Conservation (phyloP, 1,140 invertebrate genomes). For the Solenopsis invicta region DNA sequence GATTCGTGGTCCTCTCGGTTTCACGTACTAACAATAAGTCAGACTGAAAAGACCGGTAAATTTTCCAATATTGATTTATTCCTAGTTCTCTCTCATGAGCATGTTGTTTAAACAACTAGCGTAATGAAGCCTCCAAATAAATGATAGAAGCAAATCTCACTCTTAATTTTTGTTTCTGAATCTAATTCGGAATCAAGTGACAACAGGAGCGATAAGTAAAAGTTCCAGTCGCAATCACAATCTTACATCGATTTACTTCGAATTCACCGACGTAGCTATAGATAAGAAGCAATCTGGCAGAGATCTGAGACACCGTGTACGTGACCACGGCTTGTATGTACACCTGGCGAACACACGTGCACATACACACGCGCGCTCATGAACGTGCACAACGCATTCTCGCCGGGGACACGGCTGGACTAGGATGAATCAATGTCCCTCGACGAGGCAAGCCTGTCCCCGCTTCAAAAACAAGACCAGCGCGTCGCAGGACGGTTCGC, state of each 20-base stretch:
- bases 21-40: neutral
- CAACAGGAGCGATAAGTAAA: neutral
- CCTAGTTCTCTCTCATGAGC: neutral
- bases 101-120: neutral
- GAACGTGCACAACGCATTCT: constrained; percentile 58
- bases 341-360: constrained; percentile 39
- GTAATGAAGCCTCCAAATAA: neutral
- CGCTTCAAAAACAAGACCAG: constrained; percentile 70
- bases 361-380: neutral
- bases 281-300: neutral
- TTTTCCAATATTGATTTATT: neutral
- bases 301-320: constrained; percentile 40
- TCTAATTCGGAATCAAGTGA: neutral
- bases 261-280: neutral
- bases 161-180: neutral
- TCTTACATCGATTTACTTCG: too few species aligned
- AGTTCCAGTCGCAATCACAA: neutral
- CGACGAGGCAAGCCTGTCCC: constrained; percentile 67
- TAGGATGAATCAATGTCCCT: constrained; percentile 83
- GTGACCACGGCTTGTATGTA: neutral
- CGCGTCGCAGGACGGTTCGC: constrained; percentile 45
- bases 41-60: neutral
- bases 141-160: neutral
- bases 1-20: neutral
- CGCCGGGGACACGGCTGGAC: constrained; percentile 75